These are phyloP conservation scores for Sisor rabdophorus DNA, from an alignment of 2,113 vertebrate genomes.

Conservation along the genomic window DNA sequence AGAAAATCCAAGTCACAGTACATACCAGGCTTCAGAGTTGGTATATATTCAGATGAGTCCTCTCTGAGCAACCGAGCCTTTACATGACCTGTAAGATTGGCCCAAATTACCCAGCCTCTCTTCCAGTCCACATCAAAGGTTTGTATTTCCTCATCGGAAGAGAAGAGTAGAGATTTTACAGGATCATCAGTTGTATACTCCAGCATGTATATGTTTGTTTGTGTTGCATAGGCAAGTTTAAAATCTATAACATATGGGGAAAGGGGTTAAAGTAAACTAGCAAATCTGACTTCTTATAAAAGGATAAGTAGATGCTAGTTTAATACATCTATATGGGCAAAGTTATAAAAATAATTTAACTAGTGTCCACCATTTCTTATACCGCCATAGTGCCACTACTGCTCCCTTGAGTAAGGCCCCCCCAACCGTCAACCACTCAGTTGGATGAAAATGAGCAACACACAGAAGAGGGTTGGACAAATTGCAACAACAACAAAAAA, in stretches of 20 bases:
- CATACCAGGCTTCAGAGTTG: slow-evolving; percentile 70
- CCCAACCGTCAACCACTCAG: too few species aligned
- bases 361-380: not conserved
- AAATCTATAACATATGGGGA: slow-evolving; percentile 64
- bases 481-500: too few species aligned
- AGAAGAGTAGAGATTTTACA: slow-evolving; percentile 56
- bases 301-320: not conserved
- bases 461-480: too few species aligned
- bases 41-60: slow-evolving; percentile 64
- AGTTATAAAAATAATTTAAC: not conserved
- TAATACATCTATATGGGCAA: too few species aligned
- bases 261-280: not conserved
- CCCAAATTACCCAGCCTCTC: slow-evolving; percentile 76
- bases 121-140: slow-evolving; percentile 83
- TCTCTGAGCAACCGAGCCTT: slow-evolving; percentile 61
- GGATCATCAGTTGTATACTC: slow-evolving; percentile 63
- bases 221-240: slow-evolving; percentile 71
- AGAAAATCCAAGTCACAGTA: not conserved
- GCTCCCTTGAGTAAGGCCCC: too few species aligned
- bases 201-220: slow-evolving; percentile 64
- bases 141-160: slow-evolving; percentile 63
- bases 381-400: too few species aligned
- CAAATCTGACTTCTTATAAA: not conserved
- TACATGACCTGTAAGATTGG: slow-evolving; percentile 71
- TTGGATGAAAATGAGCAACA: too few species aligned